A percentile compares a stretch with the other conserved stretches of the same genome.
Evolutionary conservation across 2,797 vertebrate genomes (phyloP).

Genomic region (Tiaroga cobitis): DNA sequence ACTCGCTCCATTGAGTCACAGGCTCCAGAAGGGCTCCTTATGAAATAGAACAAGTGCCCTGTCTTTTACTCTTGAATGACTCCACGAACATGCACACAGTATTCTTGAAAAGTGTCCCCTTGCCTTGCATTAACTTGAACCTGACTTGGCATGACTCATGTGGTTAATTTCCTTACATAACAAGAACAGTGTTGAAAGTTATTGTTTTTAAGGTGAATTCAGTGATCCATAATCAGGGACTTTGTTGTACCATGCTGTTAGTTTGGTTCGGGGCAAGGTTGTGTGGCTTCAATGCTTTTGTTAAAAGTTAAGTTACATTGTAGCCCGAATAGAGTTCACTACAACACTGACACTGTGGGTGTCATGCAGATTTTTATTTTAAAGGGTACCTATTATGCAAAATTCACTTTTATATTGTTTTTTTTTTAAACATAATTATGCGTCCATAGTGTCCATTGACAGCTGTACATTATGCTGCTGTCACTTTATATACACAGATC

Average conservation of each 20-base stretch:
- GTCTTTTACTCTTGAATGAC: conserved; percentile 22
- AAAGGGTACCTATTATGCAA: background rate
- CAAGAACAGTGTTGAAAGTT: conserved; percentile 43
- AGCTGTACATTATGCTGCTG: no score
- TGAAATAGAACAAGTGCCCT: conserved; percentile 30
- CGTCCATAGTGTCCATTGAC: background rate
- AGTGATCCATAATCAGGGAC: conserved; percentile 48
- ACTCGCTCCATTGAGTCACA: conserved; percentile 40
- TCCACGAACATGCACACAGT: background rate
- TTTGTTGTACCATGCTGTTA: conserved; percentile 22
- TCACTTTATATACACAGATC: no score
- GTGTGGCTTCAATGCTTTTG: conserved; percentile 18
- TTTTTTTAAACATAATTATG: background rate
- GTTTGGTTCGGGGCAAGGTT: conserved; percentile 50
- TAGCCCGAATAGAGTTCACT: background rate
- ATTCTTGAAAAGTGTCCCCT: conserved; percentile 34
- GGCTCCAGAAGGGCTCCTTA: conserved; percentile 26
- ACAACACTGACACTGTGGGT: background rate
- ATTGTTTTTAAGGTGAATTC: conserved; percentile 33
- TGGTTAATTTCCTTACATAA: conserved; percentile 39
- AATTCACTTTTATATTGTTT: background rate
- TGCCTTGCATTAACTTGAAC: conserved; percentile 30
- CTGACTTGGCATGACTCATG: conserved; percentile 37
- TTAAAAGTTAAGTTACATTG: conserved; percentile 24
- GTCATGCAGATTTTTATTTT: background rate